These are phyloP conservation scores for Silurus meridionalis DNA, from an alignment of 2,113 vertebrate genomes.

Conservation along the genomic window DNA sequence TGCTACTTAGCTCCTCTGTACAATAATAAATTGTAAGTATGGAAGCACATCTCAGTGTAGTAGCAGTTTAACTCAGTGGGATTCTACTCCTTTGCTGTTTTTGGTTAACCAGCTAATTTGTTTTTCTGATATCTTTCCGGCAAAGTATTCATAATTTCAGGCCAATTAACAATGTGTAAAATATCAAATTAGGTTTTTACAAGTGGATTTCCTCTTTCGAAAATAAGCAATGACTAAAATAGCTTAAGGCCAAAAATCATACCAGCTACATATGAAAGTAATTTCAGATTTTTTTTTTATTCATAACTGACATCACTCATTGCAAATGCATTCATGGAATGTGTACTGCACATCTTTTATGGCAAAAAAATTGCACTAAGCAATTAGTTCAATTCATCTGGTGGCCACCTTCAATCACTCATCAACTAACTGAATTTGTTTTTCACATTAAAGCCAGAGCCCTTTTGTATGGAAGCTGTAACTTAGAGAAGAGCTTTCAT, in stretches of 20 bases:
- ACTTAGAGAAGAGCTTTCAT: constrained; percentile 69
- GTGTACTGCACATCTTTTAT: constrained; percentile 13
- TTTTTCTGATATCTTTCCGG: constrained; percentile 58
- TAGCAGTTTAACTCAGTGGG: constrained; percentile 56
- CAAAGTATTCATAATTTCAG: constrained; percentile 55
- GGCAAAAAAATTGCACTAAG: constrained; percentile 15
- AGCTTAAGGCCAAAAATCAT: neutral
- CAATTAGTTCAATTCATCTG: neutral
- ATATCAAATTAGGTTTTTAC: constrained; percentile 59
- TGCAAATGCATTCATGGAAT: constrained; percentile 20
- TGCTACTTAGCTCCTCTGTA: constrained; percentile 63
- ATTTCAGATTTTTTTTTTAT: neutral
- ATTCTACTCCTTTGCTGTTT: constrained; percentile 59
- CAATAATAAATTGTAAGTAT: constrained; percentile 64
- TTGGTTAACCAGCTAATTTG: constrained; percentile 63
- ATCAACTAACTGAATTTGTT: constrained; percentile 24
- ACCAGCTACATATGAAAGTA: constrained; percentile 44
- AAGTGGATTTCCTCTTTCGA: constrained; percentile 52
- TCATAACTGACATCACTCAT: constrained; percentile 12
- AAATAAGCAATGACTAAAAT: constrained; percentile 27
- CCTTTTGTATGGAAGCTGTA: constrained; percentile 57
- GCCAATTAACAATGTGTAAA: constrained; percentile 59
- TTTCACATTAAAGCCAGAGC: constrained; percentile 50
- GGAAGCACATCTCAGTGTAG: constrained; percentile 55
- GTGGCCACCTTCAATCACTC: constrained; percentile 13